Evolutionary conservation across 1,140 invertebrate genomes (phyloP).

Genomic region (Brachionus calyciflorus): DNA sequence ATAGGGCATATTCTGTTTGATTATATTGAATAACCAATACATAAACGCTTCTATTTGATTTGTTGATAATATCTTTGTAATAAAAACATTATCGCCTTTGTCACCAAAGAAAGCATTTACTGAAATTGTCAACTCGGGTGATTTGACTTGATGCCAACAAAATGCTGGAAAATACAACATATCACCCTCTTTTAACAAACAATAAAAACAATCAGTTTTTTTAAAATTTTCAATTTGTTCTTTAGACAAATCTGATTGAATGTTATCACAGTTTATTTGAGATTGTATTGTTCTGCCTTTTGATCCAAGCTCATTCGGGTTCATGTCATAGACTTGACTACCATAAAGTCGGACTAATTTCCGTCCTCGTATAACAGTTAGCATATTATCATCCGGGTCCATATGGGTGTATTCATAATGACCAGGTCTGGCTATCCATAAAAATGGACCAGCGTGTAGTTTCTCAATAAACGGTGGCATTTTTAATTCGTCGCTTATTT

Average conservation of each 20-base stretch:
- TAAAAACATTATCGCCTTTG: conserved; percentile 48
- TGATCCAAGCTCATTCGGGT: conserved; percentile 49
- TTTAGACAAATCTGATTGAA: conserved; percentile 12
- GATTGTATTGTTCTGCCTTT: conserved; percentile 50
- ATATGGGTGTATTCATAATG: conserved; percentile 51
- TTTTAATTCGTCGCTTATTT: conserved; percentile 48
- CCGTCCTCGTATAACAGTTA: conserved; percentile 48
- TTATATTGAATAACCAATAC: conserved; percentile 50
- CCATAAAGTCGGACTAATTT: conserved; percentile 50
- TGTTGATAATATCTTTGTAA: conserved; percentile 48
- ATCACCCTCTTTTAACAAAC: conserved; percentile 47
- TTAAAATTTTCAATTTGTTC: conserved; percentile 47
- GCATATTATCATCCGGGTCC: conserved; percentile 50
- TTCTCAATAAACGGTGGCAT: conserved; percentile 50
- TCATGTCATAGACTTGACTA: conserved; percentile 48
- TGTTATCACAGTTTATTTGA: conserved; percentile 49
- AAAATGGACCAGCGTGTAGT: conserved; percentile 50
- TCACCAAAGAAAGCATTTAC: conserved; percentile 51
- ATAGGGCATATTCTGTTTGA: conserved; percentile 49
- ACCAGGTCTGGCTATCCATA: conserved; percentile 50
- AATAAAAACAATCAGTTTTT: conserved; percentile 48
- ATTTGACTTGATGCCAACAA: conserved; percentile 51
- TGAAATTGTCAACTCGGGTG: conserved; percentile 49
- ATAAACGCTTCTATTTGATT: conserved; percentile 48
- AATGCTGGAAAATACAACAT: conserved; percentile 51